Evolutionary conservation across 2,113 vertebrate genomes (phyloP).

Genomic region (Fregetta grallaria): DNA sequence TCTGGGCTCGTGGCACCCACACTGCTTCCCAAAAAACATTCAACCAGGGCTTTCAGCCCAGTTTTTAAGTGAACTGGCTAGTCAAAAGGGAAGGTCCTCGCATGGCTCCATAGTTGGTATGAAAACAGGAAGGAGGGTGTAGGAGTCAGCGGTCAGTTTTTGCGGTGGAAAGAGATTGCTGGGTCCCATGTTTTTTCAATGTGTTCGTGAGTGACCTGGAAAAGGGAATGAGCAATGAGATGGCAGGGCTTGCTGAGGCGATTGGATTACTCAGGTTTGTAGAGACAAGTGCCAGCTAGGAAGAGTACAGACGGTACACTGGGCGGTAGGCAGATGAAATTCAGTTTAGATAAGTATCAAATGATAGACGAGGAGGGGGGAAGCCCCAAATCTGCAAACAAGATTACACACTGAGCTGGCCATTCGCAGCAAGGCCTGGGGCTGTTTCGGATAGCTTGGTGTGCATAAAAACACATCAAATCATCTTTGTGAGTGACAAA

Average conservation of each 20-base stretch:
- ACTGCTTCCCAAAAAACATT: neutral
- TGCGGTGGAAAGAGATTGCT: neutral
- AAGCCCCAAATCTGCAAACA: neutral
- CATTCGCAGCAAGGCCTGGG: neutral
- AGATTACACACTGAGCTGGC: neutral
- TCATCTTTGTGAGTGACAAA: neutral
- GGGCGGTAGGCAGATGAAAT: neutral
- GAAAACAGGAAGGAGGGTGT: conserved; percentile 40
- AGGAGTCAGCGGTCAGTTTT: conserved; percentile 10
- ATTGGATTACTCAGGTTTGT: conserved; percentile 20
- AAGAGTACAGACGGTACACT: neutral
- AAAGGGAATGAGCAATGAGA: conserved; percentile 13
- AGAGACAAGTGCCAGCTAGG: neutral
- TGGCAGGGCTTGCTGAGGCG: neutral
- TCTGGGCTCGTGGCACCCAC: neutral
- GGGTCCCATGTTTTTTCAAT: neutral
- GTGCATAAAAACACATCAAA: neutral
- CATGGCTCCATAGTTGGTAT: neutral
- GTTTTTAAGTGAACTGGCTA: neutral
- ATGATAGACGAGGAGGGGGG: neutral
- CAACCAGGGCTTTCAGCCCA: neutral
- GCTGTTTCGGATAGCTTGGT: neutral
- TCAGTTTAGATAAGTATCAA: conserved; percentile 24
- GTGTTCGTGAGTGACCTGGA: neutral
- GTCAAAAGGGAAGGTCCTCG: neutral